A percentile compares a stretch with the other conserved stretches of the same genome.
Conservation (phyloP, 1,140 invertebrate genomes). For the Drosophila prosaltans region DNA sequence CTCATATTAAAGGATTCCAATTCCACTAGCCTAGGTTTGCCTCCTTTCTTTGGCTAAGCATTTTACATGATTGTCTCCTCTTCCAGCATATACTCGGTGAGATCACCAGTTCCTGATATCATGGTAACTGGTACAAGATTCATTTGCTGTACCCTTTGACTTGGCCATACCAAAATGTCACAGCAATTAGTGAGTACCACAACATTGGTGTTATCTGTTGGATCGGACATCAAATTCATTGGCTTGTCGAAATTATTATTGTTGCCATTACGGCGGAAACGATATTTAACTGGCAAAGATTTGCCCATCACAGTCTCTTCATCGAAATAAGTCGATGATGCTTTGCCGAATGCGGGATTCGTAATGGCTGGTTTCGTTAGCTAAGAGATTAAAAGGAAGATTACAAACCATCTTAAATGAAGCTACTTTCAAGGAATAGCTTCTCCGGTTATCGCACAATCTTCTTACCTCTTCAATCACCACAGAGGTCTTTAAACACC, state of each 20-base stretch:
- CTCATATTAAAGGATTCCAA: too few species aligned
- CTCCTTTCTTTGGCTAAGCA: not conserved
- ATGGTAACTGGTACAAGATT: constrained; percentile 63
- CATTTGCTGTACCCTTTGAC: constrained; percentile 67
- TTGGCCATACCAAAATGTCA: constrained; percentile 70
- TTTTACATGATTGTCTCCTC: constrained; percentile 67
- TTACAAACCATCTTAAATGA: too few species aligned
- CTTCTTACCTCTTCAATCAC: constrained; percentile 57
- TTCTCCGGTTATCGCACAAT: not conserved
- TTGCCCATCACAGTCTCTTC: constrained; percentile 68
- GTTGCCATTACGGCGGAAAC: constrained; percentile 56
- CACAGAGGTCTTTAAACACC: constrained; percentile 52
- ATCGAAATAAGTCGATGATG: constrained; percentile 49
- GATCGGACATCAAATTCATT: constrained; percentile 43
- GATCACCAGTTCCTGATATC: constrained; percentile 55
- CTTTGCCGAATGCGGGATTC: constrained; percentile 42
- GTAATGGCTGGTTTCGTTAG: constrained; percentile 49
- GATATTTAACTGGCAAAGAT: constrained; percentile 59
- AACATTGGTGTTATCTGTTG: constrained; percentile 61
- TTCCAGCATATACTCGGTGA: constrained; percentile 71
- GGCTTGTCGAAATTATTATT: constrained; percentile 43
- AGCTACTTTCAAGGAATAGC: too few species aligned
- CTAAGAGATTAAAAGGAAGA: constrained; percentile 18
- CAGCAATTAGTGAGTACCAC: constrained; percentile 61
- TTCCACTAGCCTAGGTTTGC: not conserved